These are phyloP conservation scores for Chlorops oryzae DNA, from an alignment of 1,140 invertebrate species.

Conservation along the genomic window DNA sequence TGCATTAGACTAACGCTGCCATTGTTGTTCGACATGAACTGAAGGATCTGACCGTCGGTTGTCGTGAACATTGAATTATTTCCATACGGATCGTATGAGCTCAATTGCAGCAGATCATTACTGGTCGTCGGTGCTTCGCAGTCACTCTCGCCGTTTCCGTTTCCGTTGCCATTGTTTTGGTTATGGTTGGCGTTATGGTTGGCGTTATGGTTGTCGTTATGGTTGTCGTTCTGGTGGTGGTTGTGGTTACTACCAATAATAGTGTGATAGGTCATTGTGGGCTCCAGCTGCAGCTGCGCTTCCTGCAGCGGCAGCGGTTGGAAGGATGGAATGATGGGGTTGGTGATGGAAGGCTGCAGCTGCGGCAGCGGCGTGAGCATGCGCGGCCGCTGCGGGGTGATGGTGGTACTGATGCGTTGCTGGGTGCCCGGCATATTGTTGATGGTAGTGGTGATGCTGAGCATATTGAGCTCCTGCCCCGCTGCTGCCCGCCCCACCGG, in stretches of 20 bases:
- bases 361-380: constrained; percentile 24
- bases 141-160: background rate
- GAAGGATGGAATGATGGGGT: constrained; percentile 39
- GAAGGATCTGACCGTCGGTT: constrained; percentile 30
- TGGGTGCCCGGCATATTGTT: constrained; percentile 25
- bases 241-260: constrained; percentile 44
- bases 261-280: constrained; percentile 48
- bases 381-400: constrained; percentile 26
- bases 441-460: constrained; percentile 21
- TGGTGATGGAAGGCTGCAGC: constrained; percentile 45
- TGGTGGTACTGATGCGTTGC: constrained; percentile 28
- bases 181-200: background rate
- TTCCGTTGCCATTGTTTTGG: background rate
- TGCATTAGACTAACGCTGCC: no score
- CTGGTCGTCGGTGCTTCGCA: background rate
- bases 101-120: constrained; percentile 7
- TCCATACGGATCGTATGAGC: constrained; percentile 2
- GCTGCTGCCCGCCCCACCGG: constrained; percentile 21
- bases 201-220: background rate
- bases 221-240: background rate
- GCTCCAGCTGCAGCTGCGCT: constrained; percentile 31
- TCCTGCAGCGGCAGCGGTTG: constrained; percentile 35
- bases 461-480: constrained; percentile 8
- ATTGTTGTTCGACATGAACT: constrained; percentile 37
- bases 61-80: constrained; percentile 4